Evolutionary conservation across 2,113 vertebrate genomes (phyloP).

Genomic region (Baryphthengus martii): DNA sequence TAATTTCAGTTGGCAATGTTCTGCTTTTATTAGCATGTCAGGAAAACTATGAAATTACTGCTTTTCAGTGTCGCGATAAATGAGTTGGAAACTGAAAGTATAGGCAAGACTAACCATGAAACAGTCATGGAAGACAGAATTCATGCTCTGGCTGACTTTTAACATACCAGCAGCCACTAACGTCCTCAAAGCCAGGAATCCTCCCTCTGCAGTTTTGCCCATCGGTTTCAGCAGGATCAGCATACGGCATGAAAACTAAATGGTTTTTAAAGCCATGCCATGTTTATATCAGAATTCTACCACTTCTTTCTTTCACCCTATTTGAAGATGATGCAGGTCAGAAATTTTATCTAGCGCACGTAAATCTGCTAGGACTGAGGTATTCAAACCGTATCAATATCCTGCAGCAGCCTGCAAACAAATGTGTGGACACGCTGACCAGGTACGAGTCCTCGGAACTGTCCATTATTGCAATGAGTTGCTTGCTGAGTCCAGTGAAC

Average conservation of each 20-base stretch:
- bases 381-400: not conserved
- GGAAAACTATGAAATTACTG: not conserved
- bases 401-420: conserved; percentile 8
- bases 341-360: not conserved
- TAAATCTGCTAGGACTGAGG: not conserved
- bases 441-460: conserved; percentile 41
- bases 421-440: conserved; percentile 50
- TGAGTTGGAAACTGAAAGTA: not conserved
- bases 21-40: not conserved
- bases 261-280: not conserved
- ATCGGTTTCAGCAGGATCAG: not conserved
- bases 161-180: not conserved
- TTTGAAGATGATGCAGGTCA: not conserved
- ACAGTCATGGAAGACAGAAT: not conserved
- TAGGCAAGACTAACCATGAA: not conserved
- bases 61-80: not conserved
- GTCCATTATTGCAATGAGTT: conserved; percentile 48
- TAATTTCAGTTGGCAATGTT: not conserved
- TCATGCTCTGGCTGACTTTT: not conserved
- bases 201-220: not conserved
- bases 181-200: not conserved
- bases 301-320: not conserved
- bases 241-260: not conserved
- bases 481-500: conserved; percentile 46
- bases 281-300: not conserved